Percentiles rank a stretch among this genome's conserved stretches.
phyloP scores from a whole-genome alignment of 30 jellyfish, hydroid and myxozoan genomes.

The Nemopilema nomurai region DNA sequence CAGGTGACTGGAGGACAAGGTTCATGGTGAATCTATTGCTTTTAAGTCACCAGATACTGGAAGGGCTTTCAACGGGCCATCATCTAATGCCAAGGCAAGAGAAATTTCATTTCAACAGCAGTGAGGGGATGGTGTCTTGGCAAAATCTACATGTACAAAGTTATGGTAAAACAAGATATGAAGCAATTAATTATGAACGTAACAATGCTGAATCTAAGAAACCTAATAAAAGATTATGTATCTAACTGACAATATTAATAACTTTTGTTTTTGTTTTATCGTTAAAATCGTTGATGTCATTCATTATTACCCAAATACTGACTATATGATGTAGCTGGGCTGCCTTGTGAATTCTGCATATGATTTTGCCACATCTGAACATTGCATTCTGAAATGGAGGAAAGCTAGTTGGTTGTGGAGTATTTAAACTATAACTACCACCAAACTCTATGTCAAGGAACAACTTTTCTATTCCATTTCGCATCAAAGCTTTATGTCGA shows the following conservation, averaged over 20 bases:
- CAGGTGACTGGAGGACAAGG: conserved; percentile 46
- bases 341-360: conserved; percentile 26
- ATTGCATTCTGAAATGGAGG: conserved; percentile 7
- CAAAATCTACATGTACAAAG: conserved; percentile 34
- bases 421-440: conserved; percentile 1
- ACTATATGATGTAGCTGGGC: conserved; percentile 31
- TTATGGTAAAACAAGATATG: conserved; percentile 36
- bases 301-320: conserved; percentile 10
- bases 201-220: neutral
- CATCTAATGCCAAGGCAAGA: conserved; percentile 3
- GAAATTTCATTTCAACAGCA: neutral
- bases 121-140: no score
- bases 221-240: neutral
- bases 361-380: conserved; percentile 26
- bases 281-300: no score
- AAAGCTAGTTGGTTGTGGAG: conserved; percentile 23
- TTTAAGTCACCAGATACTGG: no score
- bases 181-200: conserved; percentile 28
- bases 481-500: conserved; percentile 7
- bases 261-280: no score
- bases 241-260: no score
- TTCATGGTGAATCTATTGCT: no score
- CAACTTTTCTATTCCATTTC: conserved; percentile 34
- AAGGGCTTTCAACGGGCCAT: conserved; percentile 14
- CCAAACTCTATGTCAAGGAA: conserved; percentile 29